Conservation (phyloP, 2,113 vertebrate genomes). For the Erpornis zantholeuca region DNA sequence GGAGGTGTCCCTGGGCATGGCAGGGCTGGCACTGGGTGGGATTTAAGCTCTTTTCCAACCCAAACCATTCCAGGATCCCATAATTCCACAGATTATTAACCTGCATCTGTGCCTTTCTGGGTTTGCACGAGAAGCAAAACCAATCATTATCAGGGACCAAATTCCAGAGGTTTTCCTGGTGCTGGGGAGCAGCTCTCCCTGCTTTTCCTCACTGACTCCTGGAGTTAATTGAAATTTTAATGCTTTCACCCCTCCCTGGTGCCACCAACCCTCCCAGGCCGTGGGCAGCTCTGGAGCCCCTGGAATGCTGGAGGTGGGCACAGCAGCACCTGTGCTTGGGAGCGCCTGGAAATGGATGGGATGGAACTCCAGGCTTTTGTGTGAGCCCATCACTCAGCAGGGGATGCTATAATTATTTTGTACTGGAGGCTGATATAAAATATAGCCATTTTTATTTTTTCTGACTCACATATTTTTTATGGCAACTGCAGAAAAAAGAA, state of each 20-base stretch:
- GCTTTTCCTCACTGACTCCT: neutral
- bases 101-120: neutral
- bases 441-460: constrained; percentile 1
- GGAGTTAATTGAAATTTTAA: neutral
- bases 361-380: neutral
- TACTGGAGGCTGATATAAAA: constrained; percentile 17
- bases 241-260: neutral
- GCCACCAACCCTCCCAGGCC: neutral
- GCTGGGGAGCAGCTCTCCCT: neutral
- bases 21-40: neutral
- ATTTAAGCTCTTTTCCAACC: rapidly evolving
- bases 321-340: neutral
- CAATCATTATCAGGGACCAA: neutral
- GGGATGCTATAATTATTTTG: constrained; percentile 40
- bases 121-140: neutral
- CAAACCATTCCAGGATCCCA: neutral
- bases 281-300: rapidly evolving
- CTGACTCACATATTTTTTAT: constrained; percentile 43
- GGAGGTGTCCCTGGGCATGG: neutral
- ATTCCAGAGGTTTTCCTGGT: neutral
- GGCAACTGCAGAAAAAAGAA: constrained; percentile 17
- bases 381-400: constrained; percentile 9
- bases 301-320: neutral
- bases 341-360: neutral
- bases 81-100: neutral